phyloP scores from a whole-genome alignment of 2,888 invertebrate genomes.

The Tetramorium bicarinatum region DNA sequence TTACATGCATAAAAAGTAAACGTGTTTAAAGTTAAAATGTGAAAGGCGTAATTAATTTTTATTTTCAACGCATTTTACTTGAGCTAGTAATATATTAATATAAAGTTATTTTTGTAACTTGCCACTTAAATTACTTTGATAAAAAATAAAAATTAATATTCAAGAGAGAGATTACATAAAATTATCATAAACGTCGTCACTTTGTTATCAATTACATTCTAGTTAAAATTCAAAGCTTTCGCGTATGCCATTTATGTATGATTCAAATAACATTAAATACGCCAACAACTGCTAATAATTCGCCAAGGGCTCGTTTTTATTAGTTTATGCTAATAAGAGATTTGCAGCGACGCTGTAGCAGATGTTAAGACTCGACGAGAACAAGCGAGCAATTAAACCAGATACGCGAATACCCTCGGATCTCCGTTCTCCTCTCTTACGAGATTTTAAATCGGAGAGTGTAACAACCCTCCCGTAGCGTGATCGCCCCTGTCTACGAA shows the following conservation, averaged over 20 bases:
- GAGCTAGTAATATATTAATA: background rate
- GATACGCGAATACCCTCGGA: slow-evolving; percentile 47
- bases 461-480: slow-evolving; percentile 46
- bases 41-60: background rate
- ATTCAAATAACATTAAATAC: background rate
- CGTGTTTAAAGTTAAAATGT: background rate
- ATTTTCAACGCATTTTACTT: background rate
- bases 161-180: slow-evolving; percentile 5
- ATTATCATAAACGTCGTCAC: background rate
- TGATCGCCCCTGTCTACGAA: slow-evolving; percentile 66
- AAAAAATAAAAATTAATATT: slow-evolving; percentile 13
- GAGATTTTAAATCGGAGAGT: slow-evolving; percentile 60
- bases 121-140: background rate
- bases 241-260: background rate
- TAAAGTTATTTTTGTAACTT: background rate
- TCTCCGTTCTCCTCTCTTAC: slow-evolving; percentile 58
- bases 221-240: slow-evolving; percentile 21
- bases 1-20: background rate
- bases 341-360: slow-evolving; percentile 20
- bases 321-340: slow-evolving; percentile 35
- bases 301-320: slow-evolving; percentile 5
- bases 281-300: slow-evolving; percentile 13
- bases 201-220: background rate
- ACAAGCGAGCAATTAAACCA: slow-evolving; percentile 59
- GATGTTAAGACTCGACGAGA: slow-evolving; percentile 44